Base-by-base conservation (phyloP, 2,113 vertebrate genomes). In the Prolemur simus region DNA sequence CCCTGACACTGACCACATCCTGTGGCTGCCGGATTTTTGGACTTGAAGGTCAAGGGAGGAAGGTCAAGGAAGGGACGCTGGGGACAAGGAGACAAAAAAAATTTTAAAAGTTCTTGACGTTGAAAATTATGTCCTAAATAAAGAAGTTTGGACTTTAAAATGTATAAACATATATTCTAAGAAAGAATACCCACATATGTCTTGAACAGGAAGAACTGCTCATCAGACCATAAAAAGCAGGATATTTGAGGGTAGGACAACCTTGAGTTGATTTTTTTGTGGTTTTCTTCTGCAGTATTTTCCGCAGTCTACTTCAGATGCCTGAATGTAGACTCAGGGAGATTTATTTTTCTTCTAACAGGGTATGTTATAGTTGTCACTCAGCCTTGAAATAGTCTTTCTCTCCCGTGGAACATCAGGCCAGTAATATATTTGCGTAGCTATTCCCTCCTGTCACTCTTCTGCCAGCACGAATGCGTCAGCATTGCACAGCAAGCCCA, bases 351-450 rank as follows among this genome's bases (percentile, higher is more conserved):
- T 96, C 96, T 85, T 81, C 87, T 97, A 97, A 94, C 83, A 92
- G 56, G 56, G 34, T 92, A 94, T 97, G 97, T 93, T 98, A 76
- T 66, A 97, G 96, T 97, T 98, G 98, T 98, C 98, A 96, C 78
- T 97, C 94, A 97, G 95, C 95, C 98, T 97, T 98, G 98, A 98
- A 98, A 98, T 98, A 98, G 96, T 97, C 97, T 98, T 97, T 77
- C 76, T 97, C 93, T 97, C 87, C 87, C 94, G 96, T 52, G 96
- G 96, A 97, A 97, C 94, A 96, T 97, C 92, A 97, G 96, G 71
- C 95, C 84, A 5, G 90, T 96, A 87, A 64, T 97, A 56, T 86
- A 98, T 98, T 98, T 98, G 96, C 89, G 63, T 96, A 97, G 97
- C 73, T 97, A 93, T 97, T 89, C 89, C 90, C 82, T 88, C 69